Percentiles rank a stretch among this genome's conserved stretches.
These are phyloP conservation scores for Taurulus bubalis DNA, from an alignment of 2,113 vertebrate species.

Conservation along the genomic window DNA sequence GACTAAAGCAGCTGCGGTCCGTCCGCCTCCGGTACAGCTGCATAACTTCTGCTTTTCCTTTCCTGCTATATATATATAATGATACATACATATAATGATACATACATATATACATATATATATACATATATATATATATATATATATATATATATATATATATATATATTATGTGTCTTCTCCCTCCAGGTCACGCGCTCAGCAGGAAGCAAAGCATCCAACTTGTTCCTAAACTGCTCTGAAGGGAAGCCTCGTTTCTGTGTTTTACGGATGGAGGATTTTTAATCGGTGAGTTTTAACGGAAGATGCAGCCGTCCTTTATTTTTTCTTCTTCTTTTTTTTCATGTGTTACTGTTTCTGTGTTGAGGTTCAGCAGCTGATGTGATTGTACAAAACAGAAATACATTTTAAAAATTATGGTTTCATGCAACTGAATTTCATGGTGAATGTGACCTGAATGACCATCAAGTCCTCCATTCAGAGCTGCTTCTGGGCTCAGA, in stretches of 20 bases:
- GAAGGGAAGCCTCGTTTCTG: conserved; percentile 43
- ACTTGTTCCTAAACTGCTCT: conserved; percentile 48
- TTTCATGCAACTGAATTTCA: not conserved
- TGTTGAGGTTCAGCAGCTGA: not conserved
- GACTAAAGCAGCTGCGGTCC: conserved; percentile 54
- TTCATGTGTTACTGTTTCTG: not conserved
- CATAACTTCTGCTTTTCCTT: conserved; percentile 53
- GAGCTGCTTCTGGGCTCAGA: no score
- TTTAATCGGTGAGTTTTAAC: conserved; percentile 68
- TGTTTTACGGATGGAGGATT: conserved; percentile 63
- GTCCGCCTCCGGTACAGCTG: conserved; percentile 39
- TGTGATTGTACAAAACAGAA: not conserved
- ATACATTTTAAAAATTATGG: not conserved
- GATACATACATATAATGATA: not conserved
- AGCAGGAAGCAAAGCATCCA: conserved; percentile 46
- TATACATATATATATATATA: not conserved
- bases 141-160: not conserved
- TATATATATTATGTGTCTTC: not conserved
- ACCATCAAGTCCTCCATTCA: no score
- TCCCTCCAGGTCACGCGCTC: conserved; percentile 18
- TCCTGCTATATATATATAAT: conserved; percentile 6
- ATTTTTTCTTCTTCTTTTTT: conserved; percentile 7
- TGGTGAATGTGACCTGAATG: not conserved
- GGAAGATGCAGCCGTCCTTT: not conserved
- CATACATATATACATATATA: not conserved